Base-by-base conservation (phyloP, 2,888 invertebrate species). In the Campaea margaritaria region DNA sequence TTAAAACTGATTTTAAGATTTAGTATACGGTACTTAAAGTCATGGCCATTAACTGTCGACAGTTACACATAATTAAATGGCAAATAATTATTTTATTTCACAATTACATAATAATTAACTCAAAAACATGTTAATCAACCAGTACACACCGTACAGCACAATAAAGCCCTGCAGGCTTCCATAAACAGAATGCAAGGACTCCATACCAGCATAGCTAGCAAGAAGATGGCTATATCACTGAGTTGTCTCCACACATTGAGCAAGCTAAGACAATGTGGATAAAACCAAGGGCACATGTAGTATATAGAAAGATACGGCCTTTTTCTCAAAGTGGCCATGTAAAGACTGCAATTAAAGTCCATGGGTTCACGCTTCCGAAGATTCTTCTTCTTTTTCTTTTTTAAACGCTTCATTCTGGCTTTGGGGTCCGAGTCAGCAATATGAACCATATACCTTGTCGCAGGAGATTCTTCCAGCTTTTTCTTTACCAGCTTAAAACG, bases 121-220 rank as follows among this genome's bases (percentile, higher is more conserved):
- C 9, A 2, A 38, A n/a, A n/a, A 13, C 3, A n/a, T 38, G 13
- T 38, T n/a, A 15, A 38, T 49, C 15, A 50, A 0, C 15, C 50
- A 13, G 51, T 55, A 51, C 64, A 61, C 28, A 61, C 44, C 42
- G 45, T 58, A 54, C 63, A 67, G 64, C 68, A 67, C 51, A 66
- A 34, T 13, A 63, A 39, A n/a, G 54, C 49, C 50, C 66, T 79
- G 51, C 76, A 79, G 14, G 77, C 7, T 64, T 85, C 85, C 66
- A 79, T 74, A 48, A 64, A 62, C 8, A 85, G 62, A 50, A 86
- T 81, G 63, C 83, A 85, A 10, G 86, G 85, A 64, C 82, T 83
- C 86, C 87, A 86, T 31, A 85, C 80, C n/a, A 69, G 52, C 0
- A 81, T 74, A 2, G 86, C 86, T 36, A 83, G 59, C 42, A 85